These are phyloP conservation scores for Theropithecus gelada DNA, from an alignment of 2,113 vertebrate genomes.

Conservation along the genomic window DNA sequence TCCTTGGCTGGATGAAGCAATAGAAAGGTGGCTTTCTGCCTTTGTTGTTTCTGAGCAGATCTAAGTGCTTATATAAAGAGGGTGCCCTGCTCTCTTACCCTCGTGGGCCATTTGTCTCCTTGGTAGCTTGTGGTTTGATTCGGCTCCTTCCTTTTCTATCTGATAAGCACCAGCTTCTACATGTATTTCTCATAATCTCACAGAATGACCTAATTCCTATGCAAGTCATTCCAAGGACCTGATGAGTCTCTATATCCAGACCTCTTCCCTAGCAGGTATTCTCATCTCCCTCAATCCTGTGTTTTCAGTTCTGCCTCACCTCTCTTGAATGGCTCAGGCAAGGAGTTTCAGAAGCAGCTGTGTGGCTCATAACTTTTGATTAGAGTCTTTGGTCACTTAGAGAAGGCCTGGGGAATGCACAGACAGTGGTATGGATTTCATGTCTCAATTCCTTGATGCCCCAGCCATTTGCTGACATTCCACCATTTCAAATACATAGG, in stretches of 20 bases:
- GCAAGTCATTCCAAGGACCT: background rate
- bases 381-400: background rate
- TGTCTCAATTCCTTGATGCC: background rate
- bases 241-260: background rate
- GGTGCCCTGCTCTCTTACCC: background rate
- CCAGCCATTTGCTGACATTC: background rate
- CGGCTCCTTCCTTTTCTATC: background rate
- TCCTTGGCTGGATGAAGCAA: background rate
- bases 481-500: background rate
- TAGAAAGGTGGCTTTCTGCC: background rate
- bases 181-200: background rate
- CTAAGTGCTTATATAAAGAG: background rate
- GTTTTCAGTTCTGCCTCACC: background rate
- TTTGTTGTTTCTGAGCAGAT: background rate
- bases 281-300: background rate
- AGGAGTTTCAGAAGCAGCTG: background rate
- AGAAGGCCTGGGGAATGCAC: background rate
- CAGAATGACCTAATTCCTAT: background rate
- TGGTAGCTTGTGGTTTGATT: background rate
- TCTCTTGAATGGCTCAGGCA: background rate
- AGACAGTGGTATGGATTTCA: background rate
- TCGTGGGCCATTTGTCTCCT: background rate
- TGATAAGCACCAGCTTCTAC: background rate
- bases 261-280: background rate
- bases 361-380: background rate